Evolutionary conservation across 2,888 invertebrate species (phyloP).

Genomic region (Trachelus stipa): DNA sequence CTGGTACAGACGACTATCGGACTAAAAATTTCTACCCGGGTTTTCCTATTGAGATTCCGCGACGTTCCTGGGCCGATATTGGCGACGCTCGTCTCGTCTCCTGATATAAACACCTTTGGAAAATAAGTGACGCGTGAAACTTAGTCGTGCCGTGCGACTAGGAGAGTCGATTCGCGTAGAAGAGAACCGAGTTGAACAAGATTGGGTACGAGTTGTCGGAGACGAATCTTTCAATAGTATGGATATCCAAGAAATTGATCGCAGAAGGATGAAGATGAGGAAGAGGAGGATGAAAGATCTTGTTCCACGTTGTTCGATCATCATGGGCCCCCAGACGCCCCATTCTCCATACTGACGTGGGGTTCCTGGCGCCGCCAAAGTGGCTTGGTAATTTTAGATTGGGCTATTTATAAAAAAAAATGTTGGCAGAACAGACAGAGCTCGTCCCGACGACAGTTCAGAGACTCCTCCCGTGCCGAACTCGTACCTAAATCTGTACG

Average conservation of each 20-base stretch:
- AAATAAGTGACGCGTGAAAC: background rate
- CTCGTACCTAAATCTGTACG: background rate
- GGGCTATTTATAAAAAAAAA: constrained; percentile 47
- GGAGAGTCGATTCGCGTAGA: background rate
- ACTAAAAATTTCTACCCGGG: background rate
- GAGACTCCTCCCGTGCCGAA: background rate
- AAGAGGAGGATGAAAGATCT: background rate
- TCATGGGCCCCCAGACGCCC: background rate
- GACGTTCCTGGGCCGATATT: background rate
- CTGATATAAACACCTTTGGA: background rate
- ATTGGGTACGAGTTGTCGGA: background rate
- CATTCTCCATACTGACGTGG: constrained; percentile 2
- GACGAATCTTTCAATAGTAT: background rate
- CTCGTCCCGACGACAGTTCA: background rate
- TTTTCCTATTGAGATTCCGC: background rate
- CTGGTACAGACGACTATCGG: background rate
- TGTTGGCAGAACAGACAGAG: constrained; percentile 28
- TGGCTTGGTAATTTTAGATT: constrained; percentile 48
- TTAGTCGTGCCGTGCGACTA: background rate
- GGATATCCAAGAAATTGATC: background rate
- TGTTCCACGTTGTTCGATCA: background rate
- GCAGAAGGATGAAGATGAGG: background rate
- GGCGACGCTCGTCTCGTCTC: background rate
- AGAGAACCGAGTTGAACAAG: background rate
- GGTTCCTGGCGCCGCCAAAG: constrained; percentile 38